phyloP scores from a whole-genome alignment of 2,797 vertebrate species.

The Sphaeramia orbicularis region DNA sequence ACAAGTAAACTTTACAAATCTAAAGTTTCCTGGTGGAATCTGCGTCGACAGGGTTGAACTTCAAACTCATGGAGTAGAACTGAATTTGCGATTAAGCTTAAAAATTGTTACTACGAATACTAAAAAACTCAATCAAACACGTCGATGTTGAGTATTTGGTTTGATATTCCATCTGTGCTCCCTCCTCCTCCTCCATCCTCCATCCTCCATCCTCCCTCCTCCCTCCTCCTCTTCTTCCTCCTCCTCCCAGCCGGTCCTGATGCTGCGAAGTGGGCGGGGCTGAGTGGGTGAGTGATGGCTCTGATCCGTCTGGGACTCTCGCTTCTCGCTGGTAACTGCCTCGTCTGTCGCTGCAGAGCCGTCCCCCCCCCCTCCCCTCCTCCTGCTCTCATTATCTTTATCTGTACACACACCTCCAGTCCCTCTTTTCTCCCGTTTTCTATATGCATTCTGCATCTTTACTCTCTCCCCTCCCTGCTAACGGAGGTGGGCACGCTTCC shows the following conservation, averaged over 20 bases:
- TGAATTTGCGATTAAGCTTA: background rate
- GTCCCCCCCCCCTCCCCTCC: slow-evolving; percentile 10
- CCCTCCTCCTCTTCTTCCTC: too few relatives aligned
- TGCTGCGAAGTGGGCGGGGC: slow-evolving; percentile 57
- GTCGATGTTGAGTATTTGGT: background rate
- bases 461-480: slow-evolving; percentile 66
- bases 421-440: slow-evolving; percentile 38
- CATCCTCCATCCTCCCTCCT: too few relatives aligned
- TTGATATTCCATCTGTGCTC: background rate
- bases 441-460: slow-evolving; percentile 71
- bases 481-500: slow-evolving; percentile 82
- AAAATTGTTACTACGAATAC: background rate
- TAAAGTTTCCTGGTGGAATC: too few relatives aligned
- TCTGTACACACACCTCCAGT: slow-evolving; percentile 62
- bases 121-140: background rate
- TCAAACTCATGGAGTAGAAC: too few relatives aligned
- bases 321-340: slow-evolving; percentile 52
- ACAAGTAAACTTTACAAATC: too few relatives aligned
- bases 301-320: slow-evolving; percentile 59
- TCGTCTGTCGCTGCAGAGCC: slow-evolving; percentile 61
- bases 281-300: slow-evolving; percentile 50
- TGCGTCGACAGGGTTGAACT: too few relatives aligned
- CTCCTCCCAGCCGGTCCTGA: slow-evolving; percentile 6
- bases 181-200: too few relatives aligned
- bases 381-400: slow-evolving; percentile 63